phyloP scores from a whole-genome alignment of 2,113 vertebrate genomes.

The Strix aluco region DNA sequence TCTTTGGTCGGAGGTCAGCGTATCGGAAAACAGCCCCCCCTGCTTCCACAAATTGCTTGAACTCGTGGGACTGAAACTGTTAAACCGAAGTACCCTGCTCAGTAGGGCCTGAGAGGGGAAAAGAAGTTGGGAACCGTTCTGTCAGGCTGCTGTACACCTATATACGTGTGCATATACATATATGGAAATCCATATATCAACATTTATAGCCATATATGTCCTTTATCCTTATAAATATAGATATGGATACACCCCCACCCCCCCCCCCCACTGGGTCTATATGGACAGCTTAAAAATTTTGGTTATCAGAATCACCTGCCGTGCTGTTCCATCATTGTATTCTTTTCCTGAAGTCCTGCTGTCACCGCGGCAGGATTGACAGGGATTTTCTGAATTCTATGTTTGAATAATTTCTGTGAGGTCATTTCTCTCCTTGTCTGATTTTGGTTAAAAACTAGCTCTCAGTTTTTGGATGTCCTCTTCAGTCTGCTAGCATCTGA shows the following conservation, averaged over 20 bases:
- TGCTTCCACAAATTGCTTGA: background rate
- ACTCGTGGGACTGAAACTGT: background rate
- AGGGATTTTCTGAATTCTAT: conserved; percentile 10
- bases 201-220: background rate
- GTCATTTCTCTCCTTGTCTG: conserved; percentile 20
- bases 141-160: background rate
- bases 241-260: too few species aligned
- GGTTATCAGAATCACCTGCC: conserved; percentile 29
- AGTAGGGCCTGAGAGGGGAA: background rate
- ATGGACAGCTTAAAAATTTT: background rate
- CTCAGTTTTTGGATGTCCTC: background rate
- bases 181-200: background rate
- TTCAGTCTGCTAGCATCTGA: background rate
- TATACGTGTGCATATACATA: background rate
- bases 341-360: conserved; percentile 52
- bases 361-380: background rate
- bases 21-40: background rate
- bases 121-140: background rate
- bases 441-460: conserved; percentile 49
- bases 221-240: background rate
- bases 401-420: conserved; percentile 1
- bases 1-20: rapidly evolving
- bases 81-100: background rate
- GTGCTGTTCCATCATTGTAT: background rate
- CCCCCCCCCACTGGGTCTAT: background rate